phyloP scores from a whole-genome alignment of 2,113 vertebrate genomes.

The Caranx melampygus region DNA sequence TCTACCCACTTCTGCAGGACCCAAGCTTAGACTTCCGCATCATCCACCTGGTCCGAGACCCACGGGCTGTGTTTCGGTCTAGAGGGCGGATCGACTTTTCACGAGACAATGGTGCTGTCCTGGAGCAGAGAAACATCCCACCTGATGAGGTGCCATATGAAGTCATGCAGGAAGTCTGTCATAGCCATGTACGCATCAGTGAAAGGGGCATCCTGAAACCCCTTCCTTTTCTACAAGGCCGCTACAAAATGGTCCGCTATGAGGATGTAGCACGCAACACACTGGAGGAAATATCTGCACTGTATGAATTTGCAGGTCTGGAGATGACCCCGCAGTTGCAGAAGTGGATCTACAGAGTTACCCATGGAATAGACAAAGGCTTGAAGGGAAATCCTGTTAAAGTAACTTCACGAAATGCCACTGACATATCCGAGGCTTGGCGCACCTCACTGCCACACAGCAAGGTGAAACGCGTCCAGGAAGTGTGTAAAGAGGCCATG shows the following conservation, averaged over 20 bases:
- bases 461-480: slow-evolving; percentile 90
- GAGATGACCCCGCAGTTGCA: slow-evolving; percentile 82
- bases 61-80: slow-evolving; percentile 93
- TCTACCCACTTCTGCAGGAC: slow-evolving; percentile 92
- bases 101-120: too few relatives aligned
- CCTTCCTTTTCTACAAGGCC: slow-evolving; percentile 88
- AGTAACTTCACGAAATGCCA: slow-evolving; percentile 91
- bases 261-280: slow-evolving; percentile 93
- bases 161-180: slow-evolving; percentile 92
- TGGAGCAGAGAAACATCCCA: too few relatives aligned
- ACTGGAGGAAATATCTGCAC: slow-evolving; percentile 81
- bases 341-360: slow-evolving; percentile 92
- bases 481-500: slow-evolving; percentile 92
- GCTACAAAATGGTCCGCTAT: slow-evolving; percentile 93
- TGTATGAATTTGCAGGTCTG: slow-evolving; percentile 91
- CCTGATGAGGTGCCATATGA: slow-evolving; percentile 80
- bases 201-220: slow-evolving; percentile 88
- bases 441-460: slow-evolving; percentile 84
- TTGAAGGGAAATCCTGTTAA: slow-evolving; percentile 86
- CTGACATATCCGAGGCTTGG: slow-evolving; percentile 94
- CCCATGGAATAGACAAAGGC: slow-evolving; percentile 90
- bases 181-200: slow-evolving; percentile 91
- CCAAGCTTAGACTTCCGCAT: slow-evolving; percentile 89
- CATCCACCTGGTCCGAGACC: slow-evolving; percentile 95
- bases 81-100: too few relatives aligned